Evolutionary conservation across 2,113 vertebrate genomes (phyloP).

Genomic region (Riparia riparia): DNA sequence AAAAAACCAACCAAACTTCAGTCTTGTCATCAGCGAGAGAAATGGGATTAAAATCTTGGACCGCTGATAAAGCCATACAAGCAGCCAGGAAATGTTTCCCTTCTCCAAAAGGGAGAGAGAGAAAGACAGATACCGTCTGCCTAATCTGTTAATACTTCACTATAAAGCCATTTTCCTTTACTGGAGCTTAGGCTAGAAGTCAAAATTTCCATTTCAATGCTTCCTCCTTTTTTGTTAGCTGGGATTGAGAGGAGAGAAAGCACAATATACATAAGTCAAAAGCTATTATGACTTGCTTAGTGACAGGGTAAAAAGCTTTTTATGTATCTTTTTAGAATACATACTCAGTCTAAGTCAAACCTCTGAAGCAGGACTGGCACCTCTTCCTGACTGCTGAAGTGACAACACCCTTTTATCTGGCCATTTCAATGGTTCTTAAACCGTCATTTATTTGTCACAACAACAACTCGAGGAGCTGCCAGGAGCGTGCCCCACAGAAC

Average conservation of each 20-base stretch:
- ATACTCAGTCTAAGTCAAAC: constrained; percentile 23
- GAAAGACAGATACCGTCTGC: not conserved
- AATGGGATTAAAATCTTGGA: constrained; percentile 5
- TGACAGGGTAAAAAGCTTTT: constrained; percentile 61
- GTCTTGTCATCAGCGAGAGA: not conserved
- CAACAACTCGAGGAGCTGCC: constrained; percentile 43
- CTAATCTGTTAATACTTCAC: constrained; percentile 65
- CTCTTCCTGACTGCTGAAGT: constrained; percentile 52
- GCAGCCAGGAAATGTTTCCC: constrained; percentile 23
- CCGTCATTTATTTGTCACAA: constrained; percentile 60
- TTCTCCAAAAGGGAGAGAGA: constrained; percentile 15
- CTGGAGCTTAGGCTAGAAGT: constrained; percentile 66
- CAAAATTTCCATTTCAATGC: constrained; percentile 76
- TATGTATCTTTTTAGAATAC: not conserved
- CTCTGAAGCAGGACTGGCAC: constrained; percentile 51
- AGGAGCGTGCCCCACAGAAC: constrained; percentile 6
- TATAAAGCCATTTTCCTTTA: constrained; percentile 62
- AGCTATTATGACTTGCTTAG: constrained; percentile 50
- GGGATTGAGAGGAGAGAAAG: constrained; percentile 52
- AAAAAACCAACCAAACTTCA: not conserved
- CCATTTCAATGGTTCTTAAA: constrained; percentile 60
- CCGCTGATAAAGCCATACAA: constrained; percentile 34
- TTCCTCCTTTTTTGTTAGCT: constrained; percentile 49
- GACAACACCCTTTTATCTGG: constrained; percentile 52
- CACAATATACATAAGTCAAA: constrained; percentile 51